Percentiles rank a stretch among this genome's conserved stretches.
phyloP scores from a whole-genome alignment of 1,140 invertebrate species.

The Dendrolimus punctatus region DNA sequence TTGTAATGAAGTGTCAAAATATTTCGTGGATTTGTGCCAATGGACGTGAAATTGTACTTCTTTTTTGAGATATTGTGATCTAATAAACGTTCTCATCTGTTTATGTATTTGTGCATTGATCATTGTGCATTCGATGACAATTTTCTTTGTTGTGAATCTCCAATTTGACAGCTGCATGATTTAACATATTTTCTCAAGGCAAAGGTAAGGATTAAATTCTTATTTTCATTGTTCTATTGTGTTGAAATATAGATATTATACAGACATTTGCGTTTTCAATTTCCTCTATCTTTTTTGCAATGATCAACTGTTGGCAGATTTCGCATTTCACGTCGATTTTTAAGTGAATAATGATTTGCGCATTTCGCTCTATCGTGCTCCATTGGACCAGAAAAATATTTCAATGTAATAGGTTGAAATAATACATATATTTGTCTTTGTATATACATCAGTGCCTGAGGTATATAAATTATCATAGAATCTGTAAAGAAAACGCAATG shows the following conservation, averaged over 20 bases:
- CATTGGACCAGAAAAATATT: neutral
- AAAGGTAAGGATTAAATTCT: constrained; percentile 44
- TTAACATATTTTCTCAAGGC: constrained; percentile 43
- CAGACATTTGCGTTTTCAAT: too few species aligned
- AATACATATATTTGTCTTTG: too few species aligned
- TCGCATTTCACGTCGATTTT: constrained; percentile 2
- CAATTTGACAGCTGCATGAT: constrained; percentile 38
- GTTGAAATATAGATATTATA: too few species aligned
- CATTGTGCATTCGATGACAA: neutral
- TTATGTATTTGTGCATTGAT: neutral
- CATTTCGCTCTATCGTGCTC: neutral
- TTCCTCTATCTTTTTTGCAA: neutral
- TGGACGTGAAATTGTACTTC: constrained; percentile 18
- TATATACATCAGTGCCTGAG: too few species aligned
- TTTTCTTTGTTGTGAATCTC: neutral
- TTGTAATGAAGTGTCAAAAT: constrained; percentile 60
- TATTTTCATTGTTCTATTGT: constrained; percentile 27
- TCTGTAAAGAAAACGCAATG: too few species aligned
- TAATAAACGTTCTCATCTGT: neutral
- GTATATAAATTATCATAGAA: too few species aligned
- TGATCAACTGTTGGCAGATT: neutral
- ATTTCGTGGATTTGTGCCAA: constrained; percentile 58
- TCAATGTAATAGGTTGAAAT: neutral
- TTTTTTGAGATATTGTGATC: constrained; percentile 7
- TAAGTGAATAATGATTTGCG: neutral